Percentiles rank a stretch among this genome's conserved stretches.
Conservation (phyloP, 1,140 invertebrate genomes). For the Pogonomyrmex californicus region DNA sequence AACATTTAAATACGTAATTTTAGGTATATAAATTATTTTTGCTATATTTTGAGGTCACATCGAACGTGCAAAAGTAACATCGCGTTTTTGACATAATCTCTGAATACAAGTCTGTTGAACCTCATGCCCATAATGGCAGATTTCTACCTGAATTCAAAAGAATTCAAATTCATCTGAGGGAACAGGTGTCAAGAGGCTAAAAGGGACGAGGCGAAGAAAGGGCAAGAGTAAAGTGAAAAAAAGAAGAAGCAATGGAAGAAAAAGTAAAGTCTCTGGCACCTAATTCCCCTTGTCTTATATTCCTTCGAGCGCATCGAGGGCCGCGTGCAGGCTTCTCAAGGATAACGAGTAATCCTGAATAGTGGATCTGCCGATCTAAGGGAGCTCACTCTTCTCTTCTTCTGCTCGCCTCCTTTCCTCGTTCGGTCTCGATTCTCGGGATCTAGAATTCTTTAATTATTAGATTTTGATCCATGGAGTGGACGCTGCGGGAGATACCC, state of each 20-base stretch:
- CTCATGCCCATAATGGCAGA: constrained; percentile 58
- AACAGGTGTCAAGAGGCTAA: constrained; percentile 77
- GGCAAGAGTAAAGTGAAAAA: constrained; percentile 1
- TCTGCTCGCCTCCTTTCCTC: constrained; percentile 42
- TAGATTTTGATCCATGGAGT: constrained; percentile 67
- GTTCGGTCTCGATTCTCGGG: constrained; percentile 59
- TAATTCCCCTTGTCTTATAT: constrained; percentile 77
- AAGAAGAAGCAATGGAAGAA: constrained; percentile 40
- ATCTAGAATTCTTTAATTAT: constrained; percentile 76
- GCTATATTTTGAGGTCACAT: neutral
- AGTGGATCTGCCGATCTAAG: constrained; percentile 77
- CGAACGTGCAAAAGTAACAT: constrained; percentile 17
- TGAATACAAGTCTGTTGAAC: constrained; percentile 63
- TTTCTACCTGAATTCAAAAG: constrained; percentile 73
- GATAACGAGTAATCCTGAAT: constrained; percentile 84
- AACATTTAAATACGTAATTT: constrained; percentile 1
- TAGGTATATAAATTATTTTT: neutral
- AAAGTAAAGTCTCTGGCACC: constrained; percentile 63
- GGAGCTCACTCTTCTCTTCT: constrained; percentile 57
- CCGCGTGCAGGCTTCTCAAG: constrained; percentile 79
- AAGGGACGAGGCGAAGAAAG: constrained; percentile 7
- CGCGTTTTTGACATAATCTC: neutral
- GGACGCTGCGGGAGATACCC: neutral
- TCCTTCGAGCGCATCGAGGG: constrained; percentile 73
- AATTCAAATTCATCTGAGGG: constrained; percentile 70